Conservation (phyloP, 2,888 invertebrate species). For the Ectemnius continuus region DNA sequence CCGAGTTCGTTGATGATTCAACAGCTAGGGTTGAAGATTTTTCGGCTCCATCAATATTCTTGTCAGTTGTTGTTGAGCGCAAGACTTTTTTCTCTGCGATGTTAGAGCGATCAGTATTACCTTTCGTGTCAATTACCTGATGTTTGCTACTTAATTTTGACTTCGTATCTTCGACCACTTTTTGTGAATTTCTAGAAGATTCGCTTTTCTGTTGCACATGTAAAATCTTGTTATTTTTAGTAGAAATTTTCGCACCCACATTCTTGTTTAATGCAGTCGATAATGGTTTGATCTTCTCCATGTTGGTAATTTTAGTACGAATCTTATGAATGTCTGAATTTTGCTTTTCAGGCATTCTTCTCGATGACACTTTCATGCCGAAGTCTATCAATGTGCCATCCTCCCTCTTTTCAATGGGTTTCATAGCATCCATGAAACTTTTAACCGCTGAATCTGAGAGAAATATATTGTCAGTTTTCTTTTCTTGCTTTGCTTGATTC, state of each 20-base stretch:
- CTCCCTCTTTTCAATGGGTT: conserved; percentile 63
- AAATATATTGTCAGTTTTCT: no score
- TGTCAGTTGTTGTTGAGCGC: background rate
- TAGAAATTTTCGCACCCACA: no score
- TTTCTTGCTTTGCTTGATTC: no score
- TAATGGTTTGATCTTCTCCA: background rate
- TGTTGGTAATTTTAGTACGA: background rate
- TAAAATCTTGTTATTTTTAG: no score
- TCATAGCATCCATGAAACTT: conserved; percentile 47
- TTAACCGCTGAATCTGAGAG: conserved; percentile 25
- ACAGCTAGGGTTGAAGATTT: background rate
- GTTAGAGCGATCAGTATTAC: no score
- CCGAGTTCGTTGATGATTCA: background rate
- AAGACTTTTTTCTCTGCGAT: no score
- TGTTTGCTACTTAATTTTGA: no score
- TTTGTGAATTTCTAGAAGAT: no score
- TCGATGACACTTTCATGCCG: conserved; percentile 60
- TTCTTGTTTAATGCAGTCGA: background rate
- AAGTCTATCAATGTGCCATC: conserved; percentile 66
- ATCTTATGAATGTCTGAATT: background rate
- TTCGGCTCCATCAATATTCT: background rate
- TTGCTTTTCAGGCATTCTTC: conserved; percentile 20
- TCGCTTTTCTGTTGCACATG: no score
- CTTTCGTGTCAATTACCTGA: no score
- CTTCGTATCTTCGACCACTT: no score